Evolutionary conservation across 2,888 invertebrate genomes (phyloP).

Genomic region (Chymomyza amoena): DNA sequence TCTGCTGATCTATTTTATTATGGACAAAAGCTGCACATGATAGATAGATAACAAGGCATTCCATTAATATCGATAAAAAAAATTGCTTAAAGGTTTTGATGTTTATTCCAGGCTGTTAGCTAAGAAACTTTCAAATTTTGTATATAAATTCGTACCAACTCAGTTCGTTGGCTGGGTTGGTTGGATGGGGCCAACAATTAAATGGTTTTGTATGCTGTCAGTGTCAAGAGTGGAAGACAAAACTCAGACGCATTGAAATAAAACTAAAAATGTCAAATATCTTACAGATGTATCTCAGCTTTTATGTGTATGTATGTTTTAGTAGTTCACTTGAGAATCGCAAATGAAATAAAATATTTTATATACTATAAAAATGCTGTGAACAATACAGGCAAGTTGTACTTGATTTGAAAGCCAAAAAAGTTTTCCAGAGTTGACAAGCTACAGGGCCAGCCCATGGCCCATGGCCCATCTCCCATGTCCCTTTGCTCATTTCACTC

Average conservation of each 20-base stretch:
- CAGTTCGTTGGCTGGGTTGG: not conserved
- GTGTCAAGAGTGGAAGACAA: not conserved
- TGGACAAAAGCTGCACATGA: not conserved
- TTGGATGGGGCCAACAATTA: slow-evolving; percentile 44
- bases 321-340: slow-evolving; percentile 51
- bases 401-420: slow-evolving; percentile 15
- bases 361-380: slow-evolving; percentile 38
- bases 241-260: slow-evolving; percentile 32
- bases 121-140: not conserved
- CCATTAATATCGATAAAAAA: not conserved
- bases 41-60: not conserved
- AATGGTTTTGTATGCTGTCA: slow-evolving; percentile 52
- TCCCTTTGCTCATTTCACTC: slow-evolving; percentile 62
- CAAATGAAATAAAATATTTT: slow-evolving; percentile 65
- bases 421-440: slow-evolving; percentile 54
- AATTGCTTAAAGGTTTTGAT: not conserved
- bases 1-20: not conserved
- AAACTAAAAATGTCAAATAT: slow-evolving; percentile 63
- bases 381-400: slow-evolving; percentile 14
- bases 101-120: not conserved
- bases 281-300: slow-evolving; percentile 18
- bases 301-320: not conserved
- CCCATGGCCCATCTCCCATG: slow-evolving; percentile 2
- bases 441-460: slow-evolving; percentile 33
- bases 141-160: not conserved